Percentiles rank a stretch among this genome's conserved stretches.
These are phyloP conservation scores for Vimba vimba DNA, from an alignment of 2,113 vertebrate species.

Conservation along the genomic window DNA sequence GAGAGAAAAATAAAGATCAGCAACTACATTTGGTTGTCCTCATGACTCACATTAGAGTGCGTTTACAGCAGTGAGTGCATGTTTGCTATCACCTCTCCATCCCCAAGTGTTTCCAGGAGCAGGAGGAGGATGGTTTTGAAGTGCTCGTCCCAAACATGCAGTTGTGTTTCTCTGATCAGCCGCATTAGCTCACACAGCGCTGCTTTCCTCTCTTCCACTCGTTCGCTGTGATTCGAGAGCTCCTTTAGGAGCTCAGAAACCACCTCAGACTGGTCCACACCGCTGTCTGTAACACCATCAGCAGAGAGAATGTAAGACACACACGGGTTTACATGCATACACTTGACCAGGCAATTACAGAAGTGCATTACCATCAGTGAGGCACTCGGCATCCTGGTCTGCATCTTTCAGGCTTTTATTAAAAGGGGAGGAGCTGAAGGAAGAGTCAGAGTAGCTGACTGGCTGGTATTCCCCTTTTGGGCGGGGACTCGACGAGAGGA, in stretches of 20 bases:
- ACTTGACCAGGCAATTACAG: not conserved
- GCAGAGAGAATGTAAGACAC: not conserved
- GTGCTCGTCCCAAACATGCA: constrained; percentile 95
- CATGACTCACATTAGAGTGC: not conserved
- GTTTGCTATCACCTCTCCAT: constrained; percentile 84
- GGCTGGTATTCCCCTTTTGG: constrained; percentile 86
- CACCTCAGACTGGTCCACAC: constrained; percentile 90
- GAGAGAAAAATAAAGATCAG: not conserved
- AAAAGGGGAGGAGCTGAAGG: constrained; percentile 74
- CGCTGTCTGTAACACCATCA: constrained; percentile 77
- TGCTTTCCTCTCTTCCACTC: constrained; percentile 90
- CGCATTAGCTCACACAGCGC: constrained; percentile 91
- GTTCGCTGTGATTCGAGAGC: constrained; percentile 93
- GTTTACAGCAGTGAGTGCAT: constrained; percentile 10
- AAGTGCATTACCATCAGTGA: constrained; percentile 57
- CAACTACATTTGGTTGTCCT: not conserved
- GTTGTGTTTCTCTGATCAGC: constrained; percentile 89
- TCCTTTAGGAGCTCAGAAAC: constrained; percentile 93
- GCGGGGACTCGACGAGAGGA: constrained; percentile 86
- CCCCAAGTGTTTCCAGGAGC: constrained; percentile 92
- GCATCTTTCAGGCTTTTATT: constrained; percentile 90
- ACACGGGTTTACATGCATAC: not conserved
- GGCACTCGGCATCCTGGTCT: constrained; percentile 86
- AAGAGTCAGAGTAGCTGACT: constrained; percentile 82
- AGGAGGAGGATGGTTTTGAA: constrained; percentile 96